Percentiles rank a stretch among this genome's conserved stretches.
Evolutionary conservation across 2,113 vertebrate species (phyloP).

Genomic region (Muntiacus muntjak): DNA sequence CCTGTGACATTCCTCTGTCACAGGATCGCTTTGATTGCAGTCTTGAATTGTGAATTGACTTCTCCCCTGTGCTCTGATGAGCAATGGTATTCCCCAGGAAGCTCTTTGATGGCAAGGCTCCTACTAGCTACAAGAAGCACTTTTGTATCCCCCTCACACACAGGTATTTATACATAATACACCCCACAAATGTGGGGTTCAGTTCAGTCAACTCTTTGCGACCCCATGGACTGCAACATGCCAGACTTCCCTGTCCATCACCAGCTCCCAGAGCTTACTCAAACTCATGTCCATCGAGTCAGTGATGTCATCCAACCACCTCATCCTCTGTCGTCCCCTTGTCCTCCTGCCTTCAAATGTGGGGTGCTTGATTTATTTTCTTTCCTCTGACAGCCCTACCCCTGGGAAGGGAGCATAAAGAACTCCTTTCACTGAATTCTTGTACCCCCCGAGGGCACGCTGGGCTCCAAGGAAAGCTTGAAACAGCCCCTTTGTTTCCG

Average conservation of each 20-base stretch:
- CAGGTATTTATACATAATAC: background rate
- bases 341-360: background rate
- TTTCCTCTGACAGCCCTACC: background rate
- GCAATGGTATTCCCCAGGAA: background rate
- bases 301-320: background rate
- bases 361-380: background rate
- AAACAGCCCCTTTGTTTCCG: conserved; percentile 60
- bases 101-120: conserved; percentile 26
- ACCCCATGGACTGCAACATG: background rate
- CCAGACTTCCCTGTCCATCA: background rate
- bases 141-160: background rate
- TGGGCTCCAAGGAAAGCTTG: background rate
- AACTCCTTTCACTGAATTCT: conserved; percentile 24
- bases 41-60: background rate
- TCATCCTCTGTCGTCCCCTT: background rate
- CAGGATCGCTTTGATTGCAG: background rate
- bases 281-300: background rate
- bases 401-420: background rate
- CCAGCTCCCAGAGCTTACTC: background rate
- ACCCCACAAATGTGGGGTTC: background rate
- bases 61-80: background rate
- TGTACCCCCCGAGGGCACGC: background rate
- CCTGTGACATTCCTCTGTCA: background rate
- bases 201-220: background rate
- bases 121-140: background rate